Percentiles rank a stretch among this genome's conserved stretches.
Conservation (phyloP, 1,140 invertebrate species). For the Orchestia grillus region DNA sequence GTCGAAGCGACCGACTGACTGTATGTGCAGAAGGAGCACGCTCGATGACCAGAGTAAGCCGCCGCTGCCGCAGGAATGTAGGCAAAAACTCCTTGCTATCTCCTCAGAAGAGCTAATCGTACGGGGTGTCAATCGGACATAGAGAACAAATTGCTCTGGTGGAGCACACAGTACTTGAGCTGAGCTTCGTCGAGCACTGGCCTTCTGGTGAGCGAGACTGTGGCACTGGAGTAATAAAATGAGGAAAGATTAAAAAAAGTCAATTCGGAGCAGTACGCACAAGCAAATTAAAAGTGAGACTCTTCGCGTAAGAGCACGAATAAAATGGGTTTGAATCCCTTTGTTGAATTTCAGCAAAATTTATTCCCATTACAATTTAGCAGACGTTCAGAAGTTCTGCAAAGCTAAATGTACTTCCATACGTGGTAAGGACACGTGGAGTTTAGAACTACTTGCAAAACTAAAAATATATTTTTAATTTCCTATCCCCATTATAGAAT, state of each 20-base stretch:
- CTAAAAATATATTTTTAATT: neutral
- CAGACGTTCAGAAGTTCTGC: neutral
- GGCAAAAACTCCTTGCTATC: neutral
- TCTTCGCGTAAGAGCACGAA: too few relatives aligned
- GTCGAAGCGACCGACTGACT: neutral
- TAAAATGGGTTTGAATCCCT: neutral
- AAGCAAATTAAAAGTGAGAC: too few relatives aligned
- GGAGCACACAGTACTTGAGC: neutral
- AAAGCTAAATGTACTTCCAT: neutral
- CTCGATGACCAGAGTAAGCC: neutral
- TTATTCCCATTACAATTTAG: neutral
- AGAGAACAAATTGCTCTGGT: constrained; percentile 30
- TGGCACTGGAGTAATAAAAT: neutral
- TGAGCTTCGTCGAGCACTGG: neutral
- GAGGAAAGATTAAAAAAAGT: neutral
- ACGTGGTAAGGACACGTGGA: neutral
- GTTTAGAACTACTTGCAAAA: neutral
- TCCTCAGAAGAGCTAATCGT: constrained; percentile 1
- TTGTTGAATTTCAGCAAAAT: neutral
- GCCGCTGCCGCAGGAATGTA: constrained; percentile 9
- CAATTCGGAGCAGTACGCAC: neutral
- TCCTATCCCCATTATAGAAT: too few relatives aligned
- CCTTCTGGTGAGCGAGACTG: neutral
- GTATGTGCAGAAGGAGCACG: neutral
- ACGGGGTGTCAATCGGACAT: neutral